Evolutionary conservation across 2,113 vertebrate genomes (phyloP).

Genomic region (Brachyhypopomus occidentalis): DNA sequence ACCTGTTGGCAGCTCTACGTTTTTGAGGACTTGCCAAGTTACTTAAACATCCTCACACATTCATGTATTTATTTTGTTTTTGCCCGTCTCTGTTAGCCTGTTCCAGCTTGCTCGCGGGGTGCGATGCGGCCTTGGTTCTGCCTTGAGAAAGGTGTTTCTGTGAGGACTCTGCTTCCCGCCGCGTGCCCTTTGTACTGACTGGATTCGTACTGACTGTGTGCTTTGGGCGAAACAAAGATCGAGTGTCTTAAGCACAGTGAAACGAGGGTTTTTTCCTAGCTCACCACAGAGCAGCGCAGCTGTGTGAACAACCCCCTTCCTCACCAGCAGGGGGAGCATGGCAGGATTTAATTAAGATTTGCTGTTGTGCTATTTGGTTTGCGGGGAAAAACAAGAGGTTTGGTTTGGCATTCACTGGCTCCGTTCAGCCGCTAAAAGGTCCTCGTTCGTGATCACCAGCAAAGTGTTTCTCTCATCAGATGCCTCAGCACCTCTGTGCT

Average conservation of each 20-base stretch:
- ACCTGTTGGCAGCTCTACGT: constrained; percentile 1
- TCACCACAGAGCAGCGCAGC: constrained; percentile 59
- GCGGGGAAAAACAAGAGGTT: background rate
- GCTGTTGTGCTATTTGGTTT: constrained; percentile 18
- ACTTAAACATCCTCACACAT: constrained; percentile 21
- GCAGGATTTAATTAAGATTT: constrained; percentile 19
- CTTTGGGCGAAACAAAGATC: constrained; percentile 53
- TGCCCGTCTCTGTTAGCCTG: constrained; percentile 6
- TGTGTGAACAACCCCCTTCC: background rate
- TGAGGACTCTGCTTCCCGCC: constrained; percentile 55
- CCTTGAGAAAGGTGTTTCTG: constrained; percentile 65
- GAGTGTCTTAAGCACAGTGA: constrained; percentile 67
- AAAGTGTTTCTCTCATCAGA: constrained; percentile 1
- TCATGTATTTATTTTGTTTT: constrained; percentile 4
- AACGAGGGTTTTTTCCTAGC: constrained; percentile 64
- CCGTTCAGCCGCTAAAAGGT: constrained; percentile 4
- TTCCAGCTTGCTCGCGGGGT: constrained; percentile 1
- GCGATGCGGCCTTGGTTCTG: constrained; percentile 60
- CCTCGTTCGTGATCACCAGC: background rate
- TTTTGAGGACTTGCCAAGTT: constrained; percentile 23
- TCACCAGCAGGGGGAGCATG: background rate
- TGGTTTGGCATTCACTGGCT: constrained; percentile 31
- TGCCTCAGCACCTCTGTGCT: background rate
- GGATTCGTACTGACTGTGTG: constrained; percentile 64
- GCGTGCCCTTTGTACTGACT: constrained; percentile 48